Conservation (phyloP, 2,888 invertebrate genomes). For the Mythimna pallens region DNA sequence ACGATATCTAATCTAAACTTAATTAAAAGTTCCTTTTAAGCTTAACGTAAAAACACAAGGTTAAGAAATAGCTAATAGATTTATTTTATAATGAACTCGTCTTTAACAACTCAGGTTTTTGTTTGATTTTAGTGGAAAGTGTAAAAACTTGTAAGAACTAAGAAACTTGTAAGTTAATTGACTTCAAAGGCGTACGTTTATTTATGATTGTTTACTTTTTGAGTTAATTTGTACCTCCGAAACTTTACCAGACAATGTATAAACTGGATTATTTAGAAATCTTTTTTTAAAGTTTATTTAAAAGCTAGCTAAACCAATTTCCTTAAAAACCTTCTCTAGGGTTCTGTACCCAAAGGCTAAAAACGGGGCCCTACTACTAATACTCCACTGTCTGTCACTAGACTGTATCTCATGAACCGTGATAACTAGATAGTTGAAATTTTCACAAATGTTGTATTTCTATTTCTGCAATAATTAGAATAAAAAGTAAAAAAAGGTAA, state of each 20-base stretch:
- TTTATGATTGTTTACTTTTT: slow-evolving; percentile 3
- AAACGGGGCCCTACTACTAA: no score
- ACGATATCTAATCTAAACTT: slow-evolving; percentile 26
- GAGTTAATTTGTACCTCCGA: background rate
- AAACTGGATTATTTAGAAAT: background rate
- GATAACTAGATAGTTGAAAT: no score
- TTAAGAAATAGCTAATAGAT: slow-evolving; percentile 39
- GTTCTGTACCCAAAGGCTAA: no score
- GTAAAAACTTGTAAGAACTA: background rate
- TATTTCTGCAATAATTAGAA: no score
- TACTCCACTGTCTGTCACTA: no score
- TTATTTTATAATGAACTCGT: slow-evolving; percentile 41
- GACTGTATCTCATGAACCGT: no score
- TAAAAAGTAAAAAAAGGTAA: no score
- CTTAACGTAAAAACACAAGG: slow-evolving; percentile 26
- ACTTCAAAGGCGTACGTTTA: background rate
- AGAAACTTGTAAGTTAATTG: slow-evolving; percentile 2
- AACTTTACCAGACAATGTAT: background rate
- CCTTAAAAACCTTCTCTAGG: no score
- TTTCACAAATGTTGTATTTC: no score
- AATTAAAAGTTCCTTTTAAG: slow-evolving; percentile 45
- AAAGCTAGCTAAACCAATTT: no score
- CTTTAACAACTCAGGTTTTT: slow-evolving; percentile 2
- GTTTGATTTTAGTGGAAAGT: slow-evolving; percentile 10
- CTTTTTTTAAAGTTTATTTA: background rate